Conservation (phyloP, 2,797 vertebrate genomes). For the Protosalanx chinensis region DNA sequence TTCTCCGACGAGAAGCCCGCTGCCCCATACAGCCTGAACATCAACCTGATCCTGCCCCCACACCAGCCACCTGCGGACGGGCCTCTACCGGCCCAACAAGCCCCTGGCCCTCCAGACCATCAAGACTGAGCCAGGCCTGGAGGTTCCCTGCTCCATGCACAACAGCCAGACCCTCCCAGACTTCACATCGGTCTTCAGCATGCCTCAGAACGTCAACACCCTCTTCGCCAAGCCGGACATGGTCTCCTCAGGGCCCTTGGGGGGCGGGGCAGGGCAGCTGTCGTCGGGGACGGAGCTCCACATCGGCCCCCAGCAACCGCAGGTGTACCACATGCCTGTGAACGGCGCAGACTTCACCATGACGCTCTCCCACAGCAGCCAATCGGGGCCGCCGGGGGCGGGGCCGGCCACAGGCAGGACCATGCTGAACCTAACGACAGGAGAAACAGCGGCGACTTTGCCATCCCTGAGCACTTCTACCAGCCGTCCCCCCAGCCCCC, state of each 20-base stretch:
- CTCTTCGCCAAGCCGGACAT: conserved; percentile 87
- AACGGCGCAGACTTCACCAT: conserved; percentile 68
- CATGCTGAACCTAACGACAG: conserved; percentile 76
- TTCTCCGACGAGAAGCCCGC: conserved; percentile 82
- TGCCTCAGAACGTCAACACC: conserved; percentile 80
- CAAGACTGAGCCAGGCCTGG: conserved; percentile 81
- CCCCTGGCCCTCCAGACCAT: conserved; percentile 70
- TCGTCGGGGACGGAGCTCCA: conserved; percentile 59
- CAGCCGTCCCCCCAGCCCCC: conserved; percentile 65
- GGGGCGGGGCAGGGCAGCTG: conserved; percentile 25
- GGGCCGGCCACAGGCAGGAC: conserved; percentile 63
- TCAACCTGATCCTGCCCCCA: conserved; percentile 88
- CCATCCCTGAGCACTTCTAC: conserved; percentile 72
- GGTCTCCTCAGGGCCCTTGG: conserved; percentile 27
- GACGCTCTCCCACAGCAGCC: conserved; percentile 68
- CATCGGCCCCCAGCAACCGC: conserved; percentile 73
- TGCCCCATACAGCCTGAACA: conserved; percentile 87
- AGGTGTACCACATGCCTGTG: conserved; percentile 83
- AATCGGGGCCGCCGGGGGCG: conserved; percentile 47
- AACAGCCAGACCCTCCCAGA: conserved; percentile 81
- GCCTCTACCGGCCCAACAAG: conserved; percentile 78
- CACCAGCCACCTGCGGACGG: conserved; percentile 84
- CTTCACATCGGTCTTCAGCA: conserved; percentile 90
- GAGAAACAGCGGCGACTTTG: conserved; percentile 40
- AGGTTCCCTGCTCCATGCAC: conserved; percentile 68